These are phyloP conservation scores for Corythaixoides concolor DNA, from an alignment of 2,113 vertebrate genomes.

Conservation along the genomic window DNA sequence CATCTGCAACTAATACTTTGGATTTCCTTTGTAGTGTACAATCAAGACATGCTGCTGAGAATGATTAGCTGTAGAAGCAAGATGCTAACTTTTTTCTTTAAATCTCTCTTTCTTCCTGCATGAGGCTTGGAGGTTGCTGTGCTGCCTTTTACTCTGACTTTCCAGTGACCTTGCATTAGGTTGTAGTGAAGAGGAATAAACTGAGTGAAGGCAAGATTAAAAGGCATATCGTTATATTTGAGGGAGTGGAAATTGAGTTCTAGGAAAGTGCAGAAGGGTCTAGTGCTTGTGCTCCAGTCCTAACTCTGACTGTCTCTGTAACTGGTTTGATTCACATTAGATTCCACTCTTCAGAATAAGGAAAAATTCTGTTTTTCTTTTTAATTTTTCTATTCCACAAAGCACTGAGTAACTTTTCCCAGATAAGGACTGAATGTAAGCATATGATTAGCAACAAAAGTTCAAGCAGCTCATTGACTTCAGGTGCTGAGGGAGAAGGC, in stretches of 20 bases:
- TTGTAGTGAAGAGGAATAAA: slow-evolving; percentile 30
- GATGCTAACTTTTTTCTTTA: neutral
- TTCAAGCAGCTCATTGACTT: neutral
- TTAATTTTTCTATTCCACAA: neutral
- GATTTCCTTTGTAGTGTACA: neutral
- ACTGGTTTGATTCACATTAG: neutral
- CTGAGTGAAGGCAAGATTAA: neutral
- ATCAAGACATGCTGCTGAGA: slow-evolving; percentile 30
- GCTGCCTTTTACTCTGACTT: slow-evolving; percentile 27
- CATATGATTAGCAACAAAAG: neutral
- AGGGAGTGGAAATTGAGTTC: slow-evolving; percentile 17
- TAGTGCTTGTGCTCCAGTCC: neutral
- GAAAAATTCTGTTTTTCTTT: neutral
- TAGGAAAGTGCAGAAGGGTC: neutral
- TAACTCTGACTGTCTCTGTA: neutral
- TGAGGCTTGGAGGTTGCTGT: neutral
- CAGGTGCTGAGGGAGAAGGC: neutral
- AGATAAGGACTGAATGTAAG: neutral
- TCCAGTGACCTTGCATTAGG: slow-evolving; percentile 37
- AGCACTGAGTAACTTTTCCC: neutral
- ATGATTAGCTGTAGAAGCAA: neutral
- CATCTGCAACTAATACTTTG: neutral
- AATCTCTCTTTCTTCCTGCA: neutral
- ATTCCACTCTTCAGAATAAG: neutral
- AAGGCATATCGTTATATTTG: neutral